Base-by-base conservation (phyloP, 2,797 vertebrate species). In the Siniperca obscura region DNA sequence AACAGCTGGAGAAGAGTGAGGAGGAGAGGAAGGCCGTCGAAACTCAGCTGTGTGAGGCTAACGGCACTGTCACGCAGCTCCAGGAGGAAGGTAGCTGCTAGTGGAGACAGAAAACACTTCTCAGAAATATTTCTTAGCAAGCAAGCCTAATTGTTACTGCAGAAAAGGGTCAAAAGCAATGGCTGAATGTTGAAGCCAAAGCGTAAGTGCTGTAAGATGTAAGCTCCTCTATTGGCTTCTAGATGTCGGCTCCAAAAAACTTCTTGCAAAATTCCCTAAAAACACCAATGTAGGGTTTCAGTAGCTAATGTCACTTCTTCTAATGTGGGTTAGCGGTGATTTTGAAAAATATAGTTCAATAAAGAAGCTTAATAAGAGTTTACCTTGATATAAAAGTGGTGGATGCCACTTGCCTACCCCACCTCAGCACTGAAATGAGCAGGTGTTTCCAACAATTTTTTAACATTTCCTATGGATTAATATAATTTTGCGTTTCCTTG, bases 41-140 rank as follows among this genome's bases (percentile, higher is more conserved):
- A 59, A 67, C 40, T 7, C 86, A 72, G 74, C 90, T 97, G 61
- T 73, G 42, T 52, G 92, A 90, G n/a, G 87, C 92, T 0, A 86
- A 93, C 48, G 7, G 56, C 48, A 69, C 68, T 0, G 82, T 91
- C 11, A 8, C 7, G 0, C 77, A 42, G 36, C 92, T 97, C 42
- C 86, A 94, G 78, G 87, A 91, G 21, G 90, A 94, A 95, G 95
- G 96, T 97, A 83, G 3, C 27, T 21, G 40, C 65, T 22, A 17
- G 27, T 5, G 22, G 19, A 14, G 42, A 34, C 57, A 72, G 50
- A 13, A 13, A n/a, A 34, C 10, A 19, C 8, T 17, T 42, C 42
- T 40, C 27, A 70, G 3, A n/a, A 42, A 11, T 10, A 14, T 10
- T 10, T 44, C 16, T 27, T 3, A 17, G 30, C 34, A 17, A 30